Conservation (phyloP, 2,113 vertebrate species). For the Caracal caracal region DNA sequence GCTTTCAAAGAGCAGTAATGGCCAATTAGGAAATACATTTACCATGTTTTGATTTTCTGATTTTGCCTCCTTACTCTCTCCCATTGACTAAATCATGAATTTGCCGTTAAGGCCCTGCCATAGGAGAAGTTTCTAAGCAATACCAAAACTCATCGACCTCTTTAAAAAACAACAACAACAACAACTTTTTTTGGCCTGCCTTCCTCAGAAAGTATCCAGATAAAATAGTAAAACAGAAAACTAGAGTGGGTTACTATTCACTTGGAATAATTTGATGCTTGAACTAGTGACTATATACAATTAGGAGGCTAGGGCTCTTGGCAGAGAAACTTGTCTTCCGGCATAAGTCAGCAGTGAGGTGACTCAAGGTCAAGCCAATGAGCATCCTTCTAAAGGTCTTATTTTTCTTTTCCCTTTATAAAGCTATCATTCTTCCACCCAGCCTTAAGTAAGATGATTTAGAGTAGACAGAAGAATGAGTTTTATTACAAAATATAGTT, state of each 20-base stretch:
- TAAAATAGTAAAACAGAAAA: conserved; percentile 49
- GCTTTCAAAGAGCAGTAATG: conserved; percentile 43
- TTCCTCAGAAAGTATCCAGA: conserved; percentile 12
- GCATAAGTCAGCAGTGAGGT: background rate
- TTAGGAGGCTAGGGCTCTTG: background rate
- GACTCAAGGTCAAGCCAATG: background rate
- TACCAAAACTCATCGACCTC: background rate
- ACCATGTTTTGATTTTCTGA: conserved; percentile 38
- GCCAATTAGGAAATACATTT: conserved; percentile 55
- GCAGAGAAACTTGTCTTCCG: background rate
- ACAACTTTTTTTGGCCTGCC: background rate
- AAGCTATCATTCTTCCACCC: conserved; percentile 44
- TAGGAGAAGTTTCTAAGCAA: conserved; percentile 35
- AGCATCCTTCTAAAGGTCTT: background rate
- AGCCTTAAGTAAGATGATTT: conserved; percentile 56
- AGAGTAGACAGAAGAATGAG: conserved; percentile 55
- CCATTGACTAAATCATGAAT: conserved; percentile 27
- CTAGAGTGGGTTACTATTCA: background rate
- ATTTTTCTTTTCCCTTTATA: conserved; percentile 53
- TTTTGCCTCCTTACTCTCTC: background rate
- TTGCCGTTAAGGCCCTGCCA: background rate
- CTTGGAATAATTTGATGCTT: background rate
- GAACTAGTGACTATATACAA: background rate
- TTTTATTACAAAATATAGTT: conserved; percentile 67
- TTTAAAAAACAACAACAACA: background rate